Evolutionary conservation across 2,888 invertebrate species (phyloP).

Genomic region (Luperina nickerlii): DNA sequence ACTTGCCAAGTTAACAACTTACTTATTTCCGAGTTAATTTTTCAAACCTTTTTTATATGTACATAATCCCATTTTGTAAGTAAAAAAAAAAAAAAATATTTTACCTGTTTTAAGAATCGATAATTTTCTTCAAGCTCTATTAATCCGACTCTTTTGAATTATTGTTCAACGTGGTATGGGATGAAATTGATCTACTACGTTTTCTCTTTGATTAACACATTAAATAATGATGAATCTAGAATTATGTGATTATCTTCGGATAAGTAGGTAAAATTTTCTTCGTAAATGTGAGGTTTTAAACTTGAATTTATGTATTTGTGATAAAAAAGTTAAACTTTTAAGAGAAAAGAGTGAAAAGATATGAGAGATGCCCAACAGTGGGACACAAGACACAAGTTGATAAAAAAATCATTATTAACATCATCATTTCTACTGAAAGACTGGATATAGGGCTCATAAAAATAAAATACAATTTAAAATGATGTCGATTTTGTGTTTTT

Average conservation of each 20-base stretch:
- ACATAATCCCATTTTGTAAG: neutral
- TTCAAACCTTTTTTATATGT: neutral
- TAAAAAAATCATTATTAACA: neutral
- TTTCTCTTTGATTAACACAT: constrained; percentile 39
- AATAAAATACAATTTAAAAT: neutral
- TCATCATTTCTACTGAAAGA: neutral
- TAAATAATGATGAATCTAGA: constrained; percentile 25
- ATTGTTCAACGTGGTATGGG: neutral
- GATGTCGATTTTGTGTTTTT: too few relatives aligned
- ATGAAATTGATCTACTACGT: constrained; percentile 2
- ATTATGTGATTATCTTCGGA: constrained; percentile 11
- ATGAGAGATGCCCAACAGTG: neutral
- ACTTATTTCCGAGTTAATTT: neutral
- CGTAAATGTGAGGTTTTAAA: neutral
- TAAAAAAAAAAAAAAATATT: neutral
- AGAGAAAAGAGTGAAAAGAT: neutral
- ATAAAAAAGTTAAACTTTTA: neutral
- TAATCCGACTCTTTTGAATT: neutral
- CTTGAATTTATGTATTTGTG: neutral
- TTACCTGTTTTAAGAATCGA: neutral
- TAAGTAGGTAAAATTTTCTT: constrained; percentile 12
- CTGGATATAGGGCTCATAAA: neutral
- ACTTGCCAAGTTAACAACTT: neutral
- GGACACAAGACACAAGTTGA: neutral
- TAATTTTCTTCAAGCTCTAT: neutral